phyloP scores from a whole-genome alignment of 2,113 vertebrate species.

The Cebus imitator region DNA sequence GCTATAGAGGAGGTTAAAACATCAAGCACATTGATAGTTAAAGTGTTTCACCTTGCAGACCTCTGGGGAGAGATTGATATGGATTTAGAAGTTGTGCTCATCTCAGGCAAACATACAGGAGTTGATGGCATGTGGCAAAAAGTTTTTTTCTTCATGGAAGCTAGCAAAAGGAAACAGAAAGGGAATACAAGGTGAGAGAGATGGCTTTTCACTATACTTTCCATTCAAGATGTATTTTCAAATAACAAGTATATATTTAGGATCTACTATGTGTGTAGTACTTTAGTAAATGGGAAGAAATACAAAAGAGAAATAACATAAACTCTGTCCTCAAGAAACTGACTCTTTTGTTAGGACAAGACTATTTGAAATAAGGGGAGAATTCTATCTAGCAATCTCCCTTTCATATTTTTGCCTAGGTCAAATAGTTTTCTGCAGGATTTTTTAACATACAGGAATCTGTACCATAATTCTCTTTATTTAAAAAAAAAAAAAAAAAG shows the following conservation, averaged over 20 bases:
- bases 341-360: not conserved
- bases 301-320: not conserved
- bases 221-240: constrained; percentile 56
- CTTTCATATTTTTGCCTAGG: constrained; percentile 6
- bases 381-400: not conserved
- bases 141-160: constrained; percentile 69
- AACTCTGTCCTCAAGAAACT: not conserved
- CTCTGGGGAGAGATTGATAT: constrained; percentile 67
- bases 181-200: constrained; percentile 74
- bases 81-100: constrained; percentile 76
- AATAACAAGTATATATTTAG: constrained; percentile 51
- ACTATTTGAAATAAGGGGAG: constrained; percentile 31
- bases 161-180: constrained; percentile 75
- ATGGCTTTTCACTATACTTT: constrained; percentile 65
- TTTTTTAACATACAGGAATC: not conserved
- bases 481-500: not conserved
- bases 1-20: constrained; percentile 53
- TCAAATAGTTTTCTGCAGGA: constrained; percentile 34
- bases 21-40: constrained; percentile 67
- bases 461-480: not conserved
- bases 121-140: constrained; percentile 67
- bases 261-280: not conserved
- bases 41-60: constrained; percentile 72
- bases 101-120: constrained; percentile 69
- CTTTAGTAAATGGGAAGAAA: constrained; percentile 39